phyloP scores from a whole-genome alignment of 2,797 vertebrate species.

The Schizopygopsis malacanthus region DNA sequence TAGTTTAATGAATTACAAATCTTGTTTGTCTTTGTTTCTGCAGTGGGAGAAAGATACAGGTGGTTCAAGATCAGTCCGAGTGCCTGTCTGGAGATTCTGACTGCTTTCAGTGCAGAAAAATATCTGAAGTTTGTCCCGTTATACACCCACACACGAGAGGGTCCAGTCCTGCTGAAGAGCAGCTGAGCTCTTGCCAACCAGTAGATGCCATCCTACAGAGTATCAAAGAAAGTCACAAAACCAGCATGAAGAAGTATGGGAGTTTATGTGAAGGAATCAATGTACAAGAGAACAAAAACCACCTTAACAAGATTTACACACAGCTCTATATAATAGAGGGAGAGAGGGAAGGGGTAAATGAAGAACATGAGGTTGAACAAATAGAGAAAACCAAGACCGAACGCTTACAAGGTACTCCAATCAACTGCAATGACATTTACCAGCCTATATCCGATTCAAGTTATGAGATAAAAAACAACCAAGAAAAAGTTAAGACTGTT shows the following conservation, averaged over 20 bases:
- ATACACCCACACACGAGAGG: not conserved
- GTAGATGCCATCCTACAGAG: not conserved
- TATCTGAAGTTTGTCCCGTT: not conserved
- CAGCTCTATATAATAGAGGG: constrained; percentile 49
- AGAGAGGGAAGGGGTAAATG: constrained; percentile 42
- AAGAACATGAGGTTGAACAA: constrained; percentile 53
- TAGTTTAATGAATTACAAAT: not conserved
- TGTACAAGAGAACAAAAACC: constrained; percentile 33
- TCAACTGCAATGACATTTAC: constrained; percentile 51
- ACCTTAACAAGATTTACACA: constrained; percentile 44
- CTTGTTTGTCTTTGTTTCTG: not conserved
- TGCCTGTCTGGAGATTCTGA: not conserved
- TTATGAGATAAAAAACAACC: not conserved
- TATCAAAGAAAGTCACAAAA: constrained; percentile 36
- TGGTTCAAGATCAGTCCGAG: not conserved
- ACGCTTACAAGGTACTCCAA: constrained; percentile 24
- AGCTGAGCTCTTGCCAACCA: not conserved
- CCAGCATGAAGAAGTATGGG: constrained; percentile 40
- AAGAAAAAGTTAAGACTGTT: constrained; percentile 35
- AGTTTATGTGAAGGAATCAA: constrained; percentile 16
- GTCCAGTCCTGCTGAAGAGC: not conserved
- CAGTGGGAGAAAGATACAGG: constrained; percentile 7
- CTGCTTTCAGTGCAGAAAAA: not conserved
- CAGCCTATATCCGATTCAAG: not conserved
- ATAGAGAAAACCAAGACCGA: constrained; percentile 37